Evolutionary conservation across 2,888 invertebrate species (phyloP), one percentile per base, ranked within the genome.

Genomic region (Opisthograptis luteolata): DNA sequence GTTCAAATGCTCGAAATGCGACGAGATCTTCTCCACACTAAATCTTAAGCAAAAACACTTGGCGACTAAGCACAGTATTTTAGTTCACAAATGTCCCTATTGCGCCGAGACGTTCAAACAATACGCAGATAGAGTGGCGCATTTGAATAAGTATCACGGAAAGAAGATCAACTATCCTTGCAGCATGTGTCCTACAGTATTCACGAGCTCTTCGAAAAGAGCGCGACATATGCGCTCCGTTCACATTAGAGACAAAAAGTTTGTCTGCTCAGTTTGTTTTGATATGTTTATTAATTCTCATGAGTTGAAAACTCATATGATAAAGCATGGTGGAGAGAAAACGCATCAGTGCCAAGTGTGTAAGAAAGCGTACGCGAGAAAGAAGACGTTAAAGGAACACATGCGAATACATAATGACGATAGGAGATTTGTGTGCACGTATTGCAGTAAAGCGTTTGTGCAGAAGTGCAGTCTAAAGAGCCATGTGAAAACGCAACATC

Each of bases 91-190:
- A 27, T 70, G 70, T 14, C 68, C 67, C 0, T 79, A 80, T 15
- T 87, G 87, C 53, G 70, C 73, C 25, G 79, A 80, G 2, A 70
- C 68, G 0, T 90, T 89, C 19, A 83, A 81, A 64, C 68, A 68
- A 0, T 88, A 87, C 44, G 64, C 71, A 0, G 75, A 78, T 13
- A 70, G 88, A 36, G 60, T 73, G 0, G 80, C 71, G 13, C 83
- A 83, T 68, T 52, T 90, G 32, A 80, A 79, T 20, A 55, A 71
- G 6, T 52, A 55, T 0, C 89, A 90, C 37, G 74, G 70, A 15
- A 77, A 71, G 32, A 81, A 77, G 30, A 66, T 85, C 0, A 82
- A 86, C 17, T 89, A 83, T 37, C 77, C 81, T 0, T 90, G 89
- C 45, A 77, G 70, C 14, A 62, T 84, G 12, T 90, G 89, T 40